These are phyloP conservation scores for Scaptodrosophila lebanonensis DNA, from an alignment of 1,140 invertebrate genomes.

Conservation along the genomic window DNA sequence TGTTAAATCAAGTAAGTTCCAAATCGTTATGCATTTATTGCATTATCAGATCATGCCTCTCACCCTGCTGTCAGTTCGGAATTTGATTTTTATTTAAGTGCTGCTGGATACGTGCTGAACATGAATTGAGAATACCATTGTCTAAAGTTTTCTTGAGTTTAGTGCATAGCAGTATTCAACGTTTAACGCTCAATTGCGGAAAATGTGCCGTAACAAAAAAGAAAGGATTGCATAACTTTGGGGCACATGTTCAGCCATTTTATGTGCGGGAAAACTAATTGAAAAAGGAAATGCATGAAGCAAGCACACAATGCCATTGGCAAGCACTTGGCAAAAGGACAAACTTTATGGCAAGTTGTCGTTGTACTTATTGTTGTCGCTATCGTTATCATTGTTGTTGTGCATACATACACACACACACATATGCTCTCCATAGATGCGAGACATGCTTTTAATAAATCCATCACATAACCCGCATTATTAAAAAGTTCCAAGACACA, in stretches of 20 bases:
- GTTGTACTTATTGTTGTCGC: background rate
- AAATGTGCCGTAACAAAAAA: constrained; percentile 10
- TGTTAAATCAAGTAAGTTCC: no score
- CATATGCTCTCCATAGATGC: constrained; percentile 11
- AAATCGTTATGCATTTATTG: no score
- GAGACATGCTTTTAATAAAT: constrained; percentile 70
- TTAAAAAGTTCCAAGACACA: constrained; percentile 64
- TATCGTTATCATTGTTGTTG: no score
- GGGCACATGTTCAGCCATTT: constrained; percentile 35
- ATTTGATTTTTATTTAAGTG: no score
- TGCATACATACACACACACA: constrained; percentile 29
- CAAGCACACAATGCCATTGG: constrained; percentile 12
- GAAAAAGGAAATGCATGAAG: constrained; percentile 36
- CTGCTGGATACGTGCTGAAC: no score
- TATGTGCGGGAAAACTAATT: constrained; percentile 47
- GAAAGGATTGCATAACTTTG: constrained; percentile 36
- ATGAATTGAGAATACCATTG: no score
- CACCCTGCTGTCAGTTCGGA: no score
- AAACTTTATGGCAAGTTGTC: constrained; percentile 46
- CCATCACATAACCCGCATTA: constrained; percentile 73
- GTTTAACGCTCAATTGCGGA: constrained; percentile 4
- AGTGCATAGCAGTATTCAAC: no score
- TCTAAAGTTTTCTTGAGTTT: no score
- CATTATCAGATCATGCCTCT: no score
- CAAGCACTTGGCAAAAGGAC: constrained; percentile 26